Percentiles rank a stretch among this genome's conserved stretches.
Conservation (phyloP, 2,113 vertebrate species). For the Tachysurus vachellii region DNA sequence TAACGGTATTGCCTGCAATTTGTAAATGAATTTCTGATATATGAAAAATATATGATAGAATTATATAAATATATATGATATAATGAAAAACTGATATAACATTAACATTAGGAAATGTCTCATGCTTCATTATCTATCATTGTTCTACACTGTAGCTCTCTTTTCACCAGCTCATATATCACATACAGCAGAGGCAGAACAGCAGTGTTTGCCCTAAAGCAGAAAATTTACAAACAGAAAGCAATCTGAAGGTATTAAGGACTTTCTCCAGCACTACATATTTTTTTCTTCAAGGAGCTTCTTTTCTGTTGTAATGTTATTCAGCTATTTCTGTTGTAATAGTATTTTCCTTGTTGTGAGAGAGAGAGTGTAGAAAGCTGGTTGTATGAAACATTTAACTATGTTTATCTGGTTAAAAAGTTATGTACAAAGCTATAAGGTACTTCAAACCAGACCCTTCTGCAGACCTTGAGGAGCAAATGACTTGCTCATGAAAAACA, state of each 20-base stretch:
- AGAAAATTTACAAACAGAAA: not conserved
- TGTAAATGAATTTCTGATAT: not conserved
- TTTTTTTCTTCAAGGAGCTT: not conserved
- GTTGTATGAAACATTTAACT: not conserved
- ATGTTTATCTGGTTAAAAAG: not conserved
- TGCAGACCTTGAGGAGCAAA: not conserved
- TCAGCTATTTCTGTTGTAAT: not conserved
- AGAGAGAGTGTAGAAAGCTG: not conserved
- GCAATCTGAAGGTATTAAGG: slow-evolving; percentile 18
- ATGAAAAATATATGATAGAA: too few relatives aligned
- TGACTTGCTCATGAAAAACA: not conserved
- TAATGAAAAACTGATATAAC: not conserved
- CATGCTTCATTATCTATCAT: slow-evolving; percentile 31
- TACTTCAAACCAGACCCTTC: not conserved
- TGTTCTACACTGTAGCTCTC: slow-evolving; percentile 4
- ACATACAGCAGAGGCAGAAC: not conserved
- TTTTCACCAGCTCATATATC: not conserved
- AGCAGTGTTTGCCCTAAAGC: slow-evolving; percentile 6
- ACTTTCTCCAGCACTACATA: not conserved
- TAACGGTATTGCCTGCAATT: not conserved
- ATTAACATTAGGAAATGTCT: slow-evolving; percentile 35
- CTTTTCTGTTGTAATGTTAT: not conserved
- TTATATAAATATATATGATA: too few relatives aligned
- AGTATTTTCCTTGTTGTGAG: not conserved
- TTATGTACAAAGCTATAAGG: not conserved